Conservation (phyloP, 2,888 invertebrate genomes). For the Cephus pygmeus region DNA sequence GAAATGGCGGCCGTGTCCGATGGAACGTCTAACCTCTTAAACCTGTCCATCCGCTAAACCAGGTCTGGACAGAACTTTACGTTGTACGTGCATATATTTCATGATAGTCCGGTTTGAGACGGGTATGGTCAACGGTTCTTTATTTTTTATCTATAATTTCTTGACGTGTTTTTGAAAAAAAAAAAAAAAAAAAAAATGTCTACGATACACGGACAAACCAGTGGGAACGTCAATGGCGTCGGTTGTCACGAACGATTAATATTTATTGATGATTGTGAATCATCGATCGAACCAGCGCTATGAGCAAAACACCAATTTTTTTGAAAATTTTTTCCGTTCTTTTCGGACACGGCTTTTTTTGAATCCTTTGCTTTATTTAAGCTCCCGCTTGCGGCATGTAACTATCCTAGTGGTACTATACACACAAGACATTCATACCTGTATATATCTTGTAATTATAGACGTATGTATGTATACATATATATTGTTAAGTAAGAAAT, state of each 20-base stretch:
- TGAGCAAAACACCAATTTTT: background rate
- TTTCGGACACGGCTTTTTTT: slow-evolving; percentile 38
- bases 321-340: slow-evolving; percentile 2
- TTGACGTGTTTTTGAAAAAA: background rate
- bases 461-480: background rate
- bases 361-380: background rate
- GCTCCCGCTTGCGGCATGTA: slow-evolving; percentile 4
- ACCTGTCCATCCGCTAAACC: background rate
- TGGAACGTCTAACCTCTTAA: background rate
- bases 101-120: background rate
- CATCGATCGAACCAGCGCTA: background rate
- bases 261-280: background rate
- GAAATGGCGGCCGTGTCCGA: slow-evolving; percentile 16
- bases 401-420: background rate
- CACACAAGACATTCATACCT: background rate
- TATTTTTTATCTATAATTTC: slow-evolving; percentile 5
- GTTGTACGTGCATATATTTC: background rate
- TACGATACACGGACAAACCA: background rate
- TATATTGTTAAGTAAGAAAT: background rate
- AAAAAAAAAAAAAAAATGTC: background rate
- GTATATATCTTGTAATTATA: background rate
- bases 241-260: background rate
- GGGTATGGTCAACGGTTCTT: slow-evolving; percentile 1
- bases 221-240: background rate
- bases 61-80: background rate